Conservation (phyloP, 2,113 vertebrate genomes). For the Pagrus major region DNA sequence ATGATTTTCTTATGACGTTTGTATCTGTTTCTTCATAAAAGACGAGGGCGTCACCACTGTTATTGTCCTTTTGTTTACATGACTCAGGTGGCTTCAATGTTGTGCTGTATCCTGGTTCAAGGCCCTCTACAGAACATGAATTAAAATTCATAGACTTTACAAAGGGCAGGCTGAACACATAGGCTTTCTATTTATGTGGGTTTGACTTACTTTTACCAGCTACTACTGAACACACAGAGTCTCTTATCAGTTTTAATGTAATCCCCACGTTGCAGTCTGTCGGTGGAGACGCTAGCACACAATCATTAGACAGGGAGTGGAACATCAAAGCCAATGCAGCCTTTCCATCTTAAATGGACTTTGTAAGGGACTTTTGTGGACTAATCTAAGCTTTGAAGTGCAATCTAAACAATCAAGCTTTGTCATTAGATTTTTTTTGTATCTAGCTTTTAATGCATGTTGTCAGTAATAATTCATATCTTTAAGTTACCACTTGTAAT, state of each 20-base stretch:
- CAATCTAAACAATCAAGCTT: neutral
- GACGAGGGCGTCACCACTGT: slow-evolving; percentile 20
- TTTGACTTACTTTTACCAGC: neutral
- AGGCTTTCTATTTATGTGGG: neutral
- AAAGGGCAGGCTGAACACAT: neutral
- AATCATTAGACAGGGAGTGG: slow-evolving; percentile 43
- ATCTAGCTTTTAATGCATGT: neutral
- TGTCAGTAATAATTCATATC: neutral
- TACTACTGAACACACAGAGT: slow-evolving; percentile 1
- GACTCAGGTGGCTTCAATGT: slow-evolving; percentile 4
- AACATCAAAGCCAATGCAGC: slow-evolving; percentile 45
- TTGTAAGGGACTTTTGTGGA: slow-evolving; percentile 41
- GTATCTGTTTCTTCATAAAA: slow-evolving; percentile 43
- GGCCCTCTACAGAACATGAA: slow-evolving; percentile 2
- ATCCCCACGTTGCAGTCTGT: neutral
- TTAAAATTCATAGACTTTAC: neutral
- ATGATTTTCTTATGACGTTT: slow-evolving; percentile 33
- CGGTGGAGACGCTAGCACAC: neutral
- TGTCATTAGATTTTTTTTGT: slow-evolving; percentile 3
- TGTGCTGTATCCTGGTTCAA: slow-evolving; percentile 6
- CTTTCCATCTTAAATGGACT: slow-evolving; percentile 29
- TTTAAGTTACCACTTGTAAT: neutral
- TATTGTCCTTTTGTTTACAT: slow-evolving; percentile 34
- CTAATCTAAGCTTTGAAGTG: slow-evolving; percentile 40
- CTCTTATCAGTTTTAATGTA: slow-evolving; percentile 9